Conservation (phyloP, 2,888 invertebrate species). For the Pollenia griseotomentosa region DNA sequence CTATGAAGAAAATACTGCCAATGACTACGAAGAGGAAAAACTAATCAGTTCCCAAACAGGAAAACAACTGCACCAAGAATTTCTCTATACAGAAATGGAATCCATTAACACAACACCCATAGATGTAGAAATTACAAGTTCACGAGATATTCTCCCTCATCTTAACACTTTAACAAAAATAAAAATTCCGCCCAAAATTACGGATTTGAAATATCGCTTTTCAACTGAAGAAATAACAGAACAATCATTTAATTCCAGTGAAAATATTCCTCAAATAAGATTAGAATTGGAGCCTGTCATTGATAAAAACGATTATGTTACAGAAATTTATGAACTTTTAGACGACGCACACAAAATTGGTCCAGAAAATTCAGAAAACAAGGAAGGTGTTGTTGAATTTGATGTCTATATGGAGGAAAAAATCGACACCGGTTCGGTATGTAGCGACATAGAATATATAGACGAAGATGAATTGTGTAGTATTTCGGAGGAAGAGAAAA, state of each 20-base stretch:
- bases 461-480: constrained; percentile 11
- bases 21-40: background rate
- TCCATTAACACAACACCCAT: background rate
- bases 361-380: background rate
- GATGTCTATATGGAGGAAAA: constrained; percentile 4
- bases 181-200: background rate
- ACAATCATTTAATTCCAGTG: background rate
- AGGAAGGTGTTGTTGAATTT: constrained; percentile 17
- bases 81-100: background rate
- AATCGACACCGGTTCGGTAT: background rate
- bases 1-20: background rate
- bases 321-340: constrained; percentile 67
- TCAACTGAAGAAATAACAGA: background rate
- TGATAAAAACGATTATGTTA: constrained; percentile 62
- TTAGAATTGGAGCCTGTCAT: constrained; percentile 11
- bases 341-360: constrained; percentile 45
- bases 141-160: no score
- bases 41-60: background rate
- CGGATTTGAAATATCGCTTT: background rate
- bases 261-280: constrained; percentile 1
- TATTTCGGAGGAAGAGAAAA: background rate
- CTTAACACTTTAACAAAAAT: no score
- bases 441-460: constrained; percentile 47
- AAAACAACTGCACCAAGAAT: background rate
- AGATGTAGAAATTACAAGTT: background rate